These are phyloP conservation scores for Zophobas morio DNA, from an alignment of 1,140 invertebrate species.

Conservation along the genomic window DNA sequence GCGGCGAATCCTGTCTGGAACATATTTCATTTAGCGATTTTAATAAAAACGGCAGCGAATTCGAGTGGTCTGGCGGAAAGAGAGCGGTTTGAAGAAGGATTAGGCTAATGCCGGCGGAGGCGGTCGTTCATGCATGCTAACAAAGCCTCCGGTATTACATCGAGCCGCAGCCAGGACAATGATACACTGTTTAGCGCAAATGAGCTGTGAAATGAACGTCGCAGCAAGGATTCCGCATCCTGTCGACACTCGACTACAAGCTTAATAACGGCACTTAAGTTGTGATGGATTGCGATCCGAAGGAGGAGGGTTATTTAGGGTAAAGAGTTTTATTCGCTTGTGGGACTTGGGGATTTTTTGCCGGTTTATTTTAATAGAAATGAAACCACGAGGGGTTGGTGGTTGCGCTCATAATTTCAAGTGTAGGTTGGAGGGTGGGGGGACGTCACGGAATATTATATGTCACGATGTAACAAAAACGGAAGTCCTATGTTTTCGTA, in stretches of 20 bases:
- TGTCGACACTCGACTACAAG: slow-evolving; percentile 14
- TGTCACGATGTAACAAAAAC: no score
- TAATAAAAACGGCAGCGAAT: slow-evolving; percentile 13
- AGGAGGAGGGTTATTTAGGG: no score
- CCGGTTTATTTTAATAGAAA: no score
- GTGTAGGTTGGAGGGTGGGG: no score
- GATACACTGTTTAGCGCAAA: slow-evolving; percentile 30
- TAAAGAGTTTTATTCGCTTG: no score
- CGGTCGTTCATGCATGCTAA: slow-evolving; percentile 33
- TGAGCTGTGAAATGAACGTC: slow-evolving; percentile 32
- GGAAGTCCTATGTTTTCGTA: no score
- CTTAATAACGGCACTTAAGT: slow-evolving; percentile 5
- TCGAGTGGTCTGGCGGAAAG: slow-evolving; percentile 2
- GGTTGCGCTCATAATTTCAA: no score
- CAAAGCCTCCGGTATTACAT: slow-evolving; percentile 33
- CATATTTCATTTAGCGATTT: slow-evolving; percentile 32
- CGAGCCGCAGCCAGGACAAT: slow-evolving; percentile 19
- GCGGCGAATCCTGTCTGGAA: not conserved
- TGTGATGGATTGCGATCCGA: no score
- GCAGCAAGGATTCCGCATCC: slow-evolving; percentile 15
- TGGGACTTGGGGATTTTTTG: no score
- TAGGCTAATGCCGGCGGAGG: slow-evolving; percentile 10
- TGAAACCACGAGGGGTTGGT: no score
- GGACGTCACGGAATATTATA: no score
- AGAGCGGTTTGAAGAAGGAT: slow-evolving; percentile 25